Evolutionary conservation across 2,888 invertebrate species (phyloP).

Genomic region (Dasysyrphus tricinctus): DNA sequence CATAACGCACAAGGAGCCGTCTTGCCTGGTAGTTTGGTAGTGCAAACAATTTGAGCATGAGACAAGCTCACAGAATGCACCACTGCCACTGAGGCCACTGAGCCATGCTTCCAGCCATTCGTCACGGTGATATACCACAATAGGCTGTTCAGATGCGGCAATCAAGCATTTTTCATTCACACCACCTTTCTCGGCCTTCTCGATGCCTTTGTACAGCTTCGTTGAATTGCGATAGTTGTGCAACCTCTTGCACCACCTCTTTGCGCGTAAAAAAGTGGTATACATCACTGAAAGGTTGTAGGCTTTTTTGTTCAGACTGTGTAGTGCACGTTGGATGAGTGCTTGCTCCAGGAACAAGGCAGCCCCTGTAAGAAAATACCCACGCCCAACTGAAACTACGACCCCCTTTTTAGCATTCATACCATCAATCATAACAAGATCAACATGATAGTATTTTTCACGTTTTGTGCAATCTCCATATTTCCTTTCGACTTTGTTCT

Average conservation of each 20-base stretch:
- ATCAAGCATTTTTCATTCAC: conserved; percentile 99
- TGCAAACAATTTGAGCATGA: conserved; percentile 99
- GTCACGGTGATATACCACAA: conserved; percentile 98
- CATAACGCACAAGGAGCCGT: conserved; percentile 93
- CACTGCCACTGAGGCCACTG: conserved; percentile 97
- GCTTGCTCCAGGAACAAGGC: conserved; percentile 98
- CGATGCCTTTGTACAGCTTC: conserved; percentile 98
- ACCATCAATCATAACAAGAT: conserved; percentile 98
- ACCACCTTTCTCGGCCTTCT: conserved; percentile 91
- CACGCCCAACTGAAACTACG: conserved; percentile 95
- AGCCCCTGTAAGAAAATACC: conserved; percentile 96
- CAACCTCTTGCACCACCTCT: conserved; percentile 99
- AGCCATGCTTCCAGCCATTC: conserved; percentile 99
- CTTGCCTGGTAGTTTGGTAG: conserved; percentile 98
- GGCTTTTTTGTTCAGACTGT: conserved; percentile 89
- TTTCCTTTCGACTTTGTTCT: conserved; percentile 96
- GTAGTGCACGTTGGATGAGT: conserved; percentile 94
- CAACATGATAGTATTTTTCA: conserved; percentile 98
- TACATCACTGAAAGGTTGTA: conserved; percentile 97
- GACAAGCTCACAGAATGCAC: conserved; percentile 97
- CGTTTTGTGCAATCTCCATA: conserved; percentile 92
- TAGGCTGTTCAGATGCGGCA: conserved; percentile 99
- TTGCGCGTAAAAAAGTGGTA: conserved; percentile 99
- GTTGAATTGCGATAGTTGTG: conserved; percentile 99
- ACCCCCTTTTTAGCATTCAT: conserved; percentile 97